These are phyloP conservation scores for Papilio glaucus DNA, from an alignment of 1,140 invertebrate species.

Conservation along the genomic window DNA sequence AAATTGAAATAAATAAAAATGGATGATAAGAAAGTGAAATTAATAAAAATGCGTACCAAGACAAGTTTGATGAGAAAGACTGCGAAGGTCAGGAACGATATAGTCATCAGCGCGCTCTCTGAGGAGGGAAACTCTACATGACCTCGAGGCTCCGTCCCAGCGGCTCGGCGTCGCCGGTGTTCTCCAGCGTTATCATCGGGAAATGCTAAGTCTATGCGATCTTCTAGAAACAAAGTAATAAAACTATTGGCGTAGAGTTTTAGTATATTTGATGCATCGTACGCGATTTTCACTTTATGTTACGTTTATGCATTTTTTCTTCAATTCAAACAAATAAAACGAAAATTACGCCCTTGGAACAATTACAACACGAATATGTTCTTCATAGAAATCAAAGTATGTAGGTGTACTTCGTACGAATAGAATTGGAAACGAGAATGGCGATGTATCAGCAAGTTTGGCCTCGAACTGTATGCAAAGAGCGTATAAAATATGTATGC, in stretches of 20 bases:
- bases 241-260: conserved; percentile 23
- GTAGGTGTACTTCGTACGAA: no score
- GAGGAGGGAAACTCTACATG: conserved; percentile 90
- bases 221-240: conserved; percentile 64
- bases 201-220: conserved; percentile 72
- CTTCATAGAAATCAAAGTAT: no score
- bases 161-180: conserved; percentile 58
- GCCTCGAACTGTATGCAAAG: no score
- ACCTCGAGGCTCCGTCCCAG: conserved; percentile 71
- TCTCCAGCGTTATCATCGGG: conserved; percentile 56
- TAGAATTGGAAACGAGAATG: no score
- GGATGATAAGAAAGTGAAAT: no score
- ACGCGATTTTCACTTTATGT: neutral
- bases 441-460: no score
- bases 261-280: no score
- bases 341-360: no score
- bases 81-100: conserved; percentile 92
- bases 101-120: conserved; percentile 90
- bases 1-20: no score
- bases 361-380: no score
- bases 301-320: neutral
- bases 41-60: conserved; percentile 85
- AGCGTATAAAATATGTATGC: no score
- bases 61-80: conserved; percentile 92
- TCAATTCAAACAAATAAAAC: neutral